Conservation (phyloP, 2,888 invertebrate genomes). For the Lacanobia oleracea region DNA sequence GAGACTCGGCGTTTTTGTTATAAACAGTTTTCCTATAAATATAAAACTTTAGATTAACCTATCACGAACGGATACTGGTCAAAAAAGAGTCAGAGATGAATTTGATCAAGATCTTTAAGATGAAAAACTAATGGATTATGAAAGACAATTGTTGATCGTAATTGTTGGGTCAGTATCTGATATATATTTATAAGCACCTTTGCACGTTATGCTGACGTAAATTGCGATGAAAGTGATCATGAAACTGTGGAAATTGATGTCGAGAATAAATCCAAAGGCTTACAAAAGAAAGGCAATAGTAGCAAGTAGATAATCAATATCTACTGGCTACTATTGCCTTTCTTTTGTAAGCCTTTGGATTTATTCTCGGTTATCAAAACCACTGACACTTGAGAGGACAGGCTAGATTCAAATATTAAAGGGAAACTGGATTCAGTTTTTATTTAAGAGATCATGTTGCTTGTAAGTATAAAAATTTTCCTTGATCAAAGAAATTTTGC, state of each 20-base stretch:
- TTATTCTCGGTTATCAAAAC: background rate
- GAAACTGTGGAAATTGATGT: background rate
- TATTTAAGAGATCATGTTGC: background rate
- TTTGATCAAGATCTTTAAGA: background rate
- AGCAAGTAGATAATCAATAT: background rate
- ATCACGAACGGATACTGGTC: slow-evolving; percentile 40
- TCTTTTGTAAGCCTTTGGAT: background rate
- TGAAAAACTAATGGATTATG: slow-evolving; percentile 1
- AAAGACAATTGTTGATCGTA: slow-evolving; percentile 17
- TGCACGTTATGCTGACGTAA: slow-evolving; percentile 8
- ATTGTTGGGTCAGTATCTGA: slow-evolving; percentile 9
- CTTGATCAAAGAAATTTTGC: too few species aligned
- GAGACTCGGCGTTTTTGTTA: slow-evolving; percentile 48
- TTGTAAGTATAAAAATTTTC: background rate
- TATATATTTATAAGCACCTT: background rate
- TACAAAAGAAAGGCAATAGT: background rate
- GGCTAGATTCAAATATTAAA: too few species aligned
- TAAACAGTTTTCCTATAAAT: slow-evolving; percentile 42
- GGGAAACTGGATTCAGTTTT: background rate
- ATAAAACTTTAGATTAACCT: slow-evolving; percentile 33
- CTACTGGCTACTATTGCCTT: background rate
- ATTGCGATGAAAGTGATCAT: background rate
- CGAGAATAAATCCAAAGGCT: background rate
- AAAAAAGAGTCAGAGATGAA: slow-evolving; percentile 33
- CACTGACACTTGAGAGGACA: too few species aligned